Percentiles rank a stretch among this genome's conserved stretches.
These are phyloP conservation scores for Selenia dentaria DNA, from an alignment of 2,888 invertebrate species.

Conservation along the genomic window DNA sequence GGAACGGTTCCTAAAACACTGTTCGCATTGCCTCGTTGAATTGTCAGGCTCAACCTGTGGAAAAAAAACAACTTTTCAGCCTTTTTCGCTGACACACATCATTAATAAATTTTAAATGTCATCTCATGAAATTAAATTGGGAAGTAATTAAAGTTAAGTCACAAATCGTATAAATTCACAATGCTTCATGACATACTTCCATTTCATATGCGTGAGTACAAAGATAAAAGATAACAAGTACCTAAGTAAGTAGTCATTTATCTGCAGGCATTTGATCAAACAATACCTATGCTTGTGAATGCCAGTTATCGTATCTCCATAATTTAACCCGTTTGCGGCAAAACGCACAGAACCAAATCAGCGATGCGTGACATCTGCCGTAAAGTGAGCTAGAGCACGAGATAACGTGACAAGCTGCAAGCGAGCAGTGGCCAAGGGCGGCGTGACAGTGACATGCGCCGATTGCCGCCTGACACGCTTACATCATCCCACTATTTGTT, in stretches of 20 bases:
- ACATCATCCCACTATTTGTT: conserved; percentile 31
- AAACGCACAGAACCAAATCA: conserved; percentile 9
- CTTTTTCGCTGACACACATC: too few relatives aligned
- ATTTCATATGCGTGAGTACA: conserved; percentile 9
- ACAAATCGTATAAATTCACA: too few relatives aligned
- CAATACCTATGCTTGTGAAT: conserved; percentile 14
- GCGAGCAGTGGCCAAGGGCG: conserved; percentile 35
- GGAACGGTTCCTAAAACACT: too few relatives aligned
- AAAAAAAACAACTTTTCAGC: too few relatives aligned
- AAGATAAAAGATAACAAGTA: not conserved
- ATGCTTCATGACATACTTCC: too few relatives aligned
- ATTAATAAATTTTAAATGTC: too few relatives aligned
- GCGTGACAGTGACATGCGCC: conserved; percentile 25
- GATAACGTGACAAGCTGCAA: conserved; percentile 34
- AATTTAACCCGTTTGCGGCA: conserved; percentile 17
- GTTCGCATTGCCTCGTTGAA: too few relatives aligned
- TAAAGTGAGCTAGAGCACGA: conserved; percentile 22
- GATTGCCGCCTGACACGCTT: conserved; percentile 57
- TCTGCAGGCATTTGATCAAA: conserved; percentile 5
- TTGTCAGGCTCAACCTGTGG: too few relatives aligned
- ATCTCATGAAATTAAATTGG: too few relatives aligned
- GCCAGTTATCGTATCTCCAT: conserved; percentile 20
- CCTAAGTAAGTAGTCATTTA: not conserved
- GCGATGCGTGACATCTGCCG: conserved; percentile 20
- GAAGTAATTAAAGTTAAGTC: too few relatives aligned